Conservation (phyloP, 2,888 invertebrate genomes). For the Strigamia maritima region DNA sequence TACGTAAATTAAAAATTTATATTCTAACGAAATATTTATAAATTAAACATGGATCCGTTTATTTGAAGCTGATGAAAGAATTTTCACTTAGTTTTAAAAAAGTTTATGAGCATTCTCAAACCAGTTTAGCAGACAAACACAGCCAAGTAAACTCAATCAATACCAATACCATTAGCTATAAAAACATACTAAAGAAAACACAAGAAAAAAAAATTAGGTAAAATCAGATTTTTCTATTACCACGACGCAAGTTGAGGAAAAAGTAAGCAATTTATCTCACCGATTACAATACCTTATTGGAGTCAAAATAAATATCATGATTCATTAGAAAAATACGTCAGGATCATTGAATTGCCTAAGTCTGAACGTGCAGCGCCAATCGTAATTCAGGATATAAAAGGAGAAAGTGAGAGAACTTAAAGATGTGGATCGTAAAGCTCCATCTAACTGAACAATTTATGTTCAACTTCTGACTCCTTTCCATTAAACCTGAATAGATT, state of each 20-base stretch:
- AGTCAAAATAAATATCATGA: conserved; percentile 29
- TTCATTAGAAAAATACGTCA: conserved; percentile 20
- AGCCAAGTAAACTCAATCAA: conserved; percentile 8
- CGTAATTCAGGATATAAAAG: conserved; percentile 32
- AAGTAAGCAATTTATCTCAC: not conserved
- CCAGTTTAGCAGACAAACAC: conserved; percentile 5
- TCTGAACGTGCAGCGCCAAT: conserved; percentile 20
- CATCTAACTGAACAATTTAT: conserved; percentile 32
- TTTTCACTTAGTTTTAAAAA: not conserved
- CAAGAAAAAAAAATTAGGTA: not conserved
- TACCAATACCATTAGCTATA: conserved; percentile 32
- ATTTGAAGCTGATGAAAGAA: not conserved
- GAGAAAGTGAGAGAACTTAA: conserved; percentile 24
- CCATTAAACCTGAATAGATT: conserved; percentile 28
- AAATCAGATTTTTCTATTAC: not conserved
- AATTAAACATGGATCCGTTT: not conserved
- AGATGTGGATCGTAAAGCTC: conserved; percentile 29
- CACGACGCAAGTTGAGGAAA: not conserved
- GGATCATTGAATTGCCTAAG: conserved; percentile 16
- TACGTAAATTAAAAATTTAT: too few species aligned
- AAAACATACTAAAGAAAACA: conserved; percentile 22
- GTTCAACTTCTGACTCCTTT: conserved; percentile 29
- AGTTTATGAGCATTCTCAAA: not conserved
- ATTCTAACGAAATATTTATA: too few species aligned
- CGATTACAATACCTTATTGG: conserved; percentile 17